A percentile compares a stretch with the other conserved stretches of the same genome.
These are phyloP conservation scores for Cacoxenus indagator DNA, from an alignment of 2,888 invertebrate species.

Conservation along the genomic window DNA sequence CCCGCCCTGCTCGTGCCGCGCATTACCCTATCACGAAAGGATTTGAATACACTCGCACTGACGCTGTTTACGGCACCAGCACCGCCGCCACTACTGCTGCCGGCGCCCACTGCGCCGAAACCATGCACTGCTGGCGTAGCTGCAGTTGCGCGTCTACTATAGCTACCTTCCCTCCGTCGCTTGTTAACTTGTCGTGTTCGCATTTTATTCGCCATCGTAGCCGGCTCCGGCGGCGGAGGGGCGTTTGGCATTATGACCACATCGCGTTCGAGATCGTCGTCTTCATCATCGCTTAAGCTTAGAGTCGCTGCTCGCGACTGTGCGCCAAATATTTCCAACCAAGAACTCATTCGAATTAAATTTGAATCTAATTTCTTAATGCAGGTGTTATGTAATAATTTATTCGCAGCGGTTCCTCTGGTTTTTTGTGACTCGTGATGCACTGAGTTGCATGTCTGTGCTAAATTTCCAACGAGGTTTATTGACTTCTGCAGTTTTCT, in stretches of 20 bases:
- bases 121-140: conserved; percentile 3
- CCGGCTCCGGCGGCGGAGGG: conserved; percentile 26
- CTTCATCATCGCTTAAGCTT: conserved; percentile 5
- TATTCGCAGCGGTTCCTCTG: conserved; percentile 27
- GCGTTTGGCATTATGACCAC: conserved; percentile 14
- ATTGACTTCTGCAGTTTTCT: conserved; percentile 1
- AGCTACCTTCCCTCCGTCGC: neutral
- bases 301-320: conserved; percentile 24
- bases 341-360: conserved; percentile 32
- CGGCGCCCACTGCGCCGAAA: conserved; percentile 26
- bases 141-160: neutral
- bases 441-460: conserved; percentile 14
- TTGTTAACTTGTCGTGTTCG: neutral
- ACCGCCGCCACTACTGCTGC: conserved; percentile 41
- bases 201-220: neutral
- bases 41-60: conserved; percentile 49
- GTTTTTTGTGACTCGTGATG: neutral
- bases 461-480: neutral
- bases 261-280: neutral
- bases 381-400: conserved; percentile 45
- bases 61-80: conserved; percentile 43
- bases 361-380: conserved; percentile 36
- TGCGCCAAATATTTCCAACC: conserved; percentile 34
- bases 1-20: neutral
- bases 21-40: conserved; percentile 51